Percentiles rank a stretch among this genome's conserved stretches.
Evolutionary conservation across 2,888 invertebrate species (phyloP).

Genomic region (Esperia sulphurella): DNA sequence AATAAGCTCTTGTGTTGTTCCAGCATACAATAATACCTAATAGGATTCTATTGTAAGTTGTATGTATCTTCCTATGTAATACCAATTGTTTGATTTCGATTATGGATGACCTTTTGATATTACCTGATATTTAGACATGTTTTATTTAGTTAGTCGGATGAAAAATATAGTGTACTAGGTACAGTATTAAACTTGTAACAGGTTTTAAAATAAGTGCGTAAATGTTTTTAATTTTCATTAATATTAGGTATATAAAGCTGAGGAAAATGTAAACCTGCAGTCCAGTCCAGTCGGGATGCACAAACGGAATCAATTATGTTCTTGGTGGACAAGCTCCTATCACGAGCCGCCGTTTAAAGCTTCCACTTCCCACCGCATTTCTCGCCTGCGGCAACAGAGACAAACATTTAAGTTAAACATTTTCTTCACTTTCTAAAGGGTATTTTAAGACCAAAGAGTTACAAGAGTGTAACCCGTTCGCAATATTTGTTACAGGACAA

Average conservation of each 20-base stretch:
- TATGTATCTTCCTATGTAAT: neutral
- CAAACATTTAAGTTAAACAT: too few relatives aligned
- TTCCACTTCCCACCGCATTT: neutral
- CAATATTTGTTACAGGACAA: too few relatives aligned
- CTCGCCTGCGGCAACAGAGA: neutral
- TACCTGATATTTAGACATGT: neutral
- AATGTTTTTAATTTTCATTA: too few relatives aligned
- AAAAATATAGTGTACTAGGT: too few relatives aligned
- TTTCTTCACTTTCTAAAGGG: too few relatives aligned
- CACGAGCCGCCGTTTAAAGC: neutral
- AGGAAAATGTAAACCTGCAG: too few relatives aligned
- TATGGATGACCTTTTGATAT: slow-evolving; percentile 12
- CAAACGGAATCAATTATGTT: slow-evolving; percentile 12
- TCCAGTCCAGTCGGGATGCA: neutral
- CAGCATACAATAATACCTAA: slow-evolving; percentile 21
- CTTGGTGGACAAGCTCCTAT: neutral
- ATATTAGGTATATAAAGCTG: too few relatives aligned
- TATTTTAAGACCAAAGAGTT: too few relatives aligned
- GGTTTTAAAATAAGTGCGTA: too few relatives aligned
- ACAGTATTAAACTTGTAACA: too few relatives aligned
- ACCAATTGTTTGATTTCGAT: slow-evolving; percentile 30
- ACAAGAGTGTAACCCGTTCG: too few relatives aligned
- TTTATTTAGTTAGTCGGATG: too few relatives aligned
- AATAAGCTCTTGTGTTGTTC: slow-evolving; percentile 26
- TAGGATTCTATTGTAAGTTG: slow-evolving; percentile 14